Percentiles rank a stretch among this genome's conserved stretches.
Conservation (phyloP, 2,113 vertebrate genomes). For the Nanorana parkeri region DNA sequence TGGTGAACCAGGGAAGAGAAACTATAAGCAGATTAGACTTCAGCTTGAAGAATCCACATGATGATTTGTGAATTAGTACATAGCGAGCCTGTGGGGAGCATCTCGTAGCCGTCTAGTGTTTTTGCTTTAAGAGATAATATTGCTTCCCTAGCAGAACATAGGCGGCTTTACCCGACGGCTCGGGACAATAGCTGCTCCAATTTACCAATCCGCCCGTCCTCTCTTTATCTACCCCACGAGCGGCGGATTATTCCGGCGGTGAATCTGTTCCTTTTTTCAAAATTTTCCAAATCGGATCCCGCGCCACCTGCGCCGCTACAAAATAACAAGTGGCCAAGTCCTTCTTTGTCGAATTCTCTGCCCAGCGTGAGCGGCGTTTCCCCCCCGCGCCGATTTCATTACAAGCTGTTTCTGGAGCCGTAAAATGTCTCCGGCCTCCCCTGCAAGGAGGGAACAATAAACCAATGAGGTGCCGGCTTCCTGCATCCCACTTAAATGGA, state of each 20-base stretch:
- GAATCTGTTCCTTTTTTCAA: background rate
- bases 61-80: too few species aligned
- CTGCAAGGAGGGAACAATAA: constrained; percentile 23
- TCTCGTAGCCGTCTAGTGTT: too few species aligned
- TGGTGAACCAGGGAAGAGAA: too few species aligned
- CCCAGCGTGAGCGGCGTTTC: constrained; percentile 1
- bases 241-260: background rate
- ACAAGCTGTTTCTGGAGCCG: background rate
- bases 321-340: constrained; percentile 8
- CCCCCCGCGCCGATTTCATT: constrained; percentile 23
- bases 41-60: too few species aligned
- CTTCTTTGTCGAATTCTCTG: constrained; percentile 1
- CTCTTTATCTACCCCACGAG: background rate
- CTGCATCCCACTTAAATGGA: constrained; percentile 1
- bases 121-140: too few species aligned
- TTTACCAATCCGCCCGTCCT: background rate
- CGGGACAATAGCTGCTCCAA: too few species aligned
- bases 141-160: too few species aligned
- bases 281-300: background rate
- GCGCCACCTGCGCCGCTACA: background rate
- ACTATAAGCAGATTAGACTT: too few species aligned
- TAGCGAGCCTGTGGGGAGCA: too few species aligned
- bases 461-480: constrained; percentile 16
- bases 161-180: too few species aligned
- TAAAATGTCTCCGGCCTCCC: background rate